These are phyloP conservation scores for Gymnogyps californianus DNA, from an alignment of 2,113 vertebrate species.

Conservation along the genomic window DNA sequence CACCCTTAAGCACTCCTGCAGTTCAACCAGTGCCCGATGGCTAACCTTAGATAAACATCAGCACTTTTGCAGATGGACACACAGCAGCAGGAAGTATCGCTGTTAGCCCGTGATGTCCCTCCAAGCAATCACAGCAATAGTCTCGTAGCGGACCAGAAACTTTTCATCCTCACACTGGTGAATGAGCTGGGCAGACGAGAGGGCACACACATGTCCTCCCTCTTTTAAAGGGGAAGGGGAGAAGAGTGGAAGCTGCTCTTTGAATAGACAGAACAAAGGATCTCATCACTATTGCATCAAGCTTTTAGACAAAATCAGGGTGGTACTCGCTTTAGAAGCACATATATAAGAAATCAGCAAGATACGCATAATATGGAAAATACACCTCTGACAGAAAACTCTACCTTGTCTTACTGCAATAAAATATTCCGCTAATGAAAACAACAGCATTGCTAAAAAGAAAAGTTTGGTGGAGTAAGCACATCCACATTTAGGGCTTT, in stretches of 20 bases:
- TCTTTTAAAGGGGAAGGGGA: not conserved
- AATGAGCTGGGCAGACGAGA: not conserved
- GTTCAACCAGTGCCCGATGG: not conserved
- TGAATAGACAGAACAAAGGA: not conserved
- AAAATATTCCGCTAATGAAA: not conserved
- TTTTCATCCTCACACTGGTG: not conserved
- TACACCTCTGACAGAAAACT: not conserved
- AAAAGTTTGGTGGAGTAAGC: not conserved
- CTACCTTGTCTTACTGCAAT: not conserved
- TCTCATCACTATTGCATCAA: not conserved
- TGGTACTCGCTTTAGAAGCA: not conserved
- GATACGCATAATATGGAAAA: accelerated
- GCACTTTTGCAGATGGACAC: not conserved
- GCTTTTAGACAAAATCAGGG: not conserved
- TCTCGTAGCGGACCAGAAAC: not conserved
- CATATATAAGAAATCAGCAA: not conserved
- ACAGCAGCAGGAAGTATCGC: not conserved
- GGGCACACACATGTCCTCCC: not conserved
- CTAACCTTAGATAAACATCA: not conserved
- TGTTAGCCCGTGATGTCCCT: not conserved
- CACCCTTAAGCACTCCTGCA: not conserved
- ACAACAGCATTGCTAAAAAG: not conserved
- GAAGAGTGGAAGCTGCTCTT: not conserved
- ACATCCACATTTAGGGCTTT: not conserved
- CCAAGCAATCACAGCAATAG: not conserved